phyloP scores from a whole-genome alignment of 2,797 vertebrate genomes.

The Bovichtus diacanthus region DNA sequence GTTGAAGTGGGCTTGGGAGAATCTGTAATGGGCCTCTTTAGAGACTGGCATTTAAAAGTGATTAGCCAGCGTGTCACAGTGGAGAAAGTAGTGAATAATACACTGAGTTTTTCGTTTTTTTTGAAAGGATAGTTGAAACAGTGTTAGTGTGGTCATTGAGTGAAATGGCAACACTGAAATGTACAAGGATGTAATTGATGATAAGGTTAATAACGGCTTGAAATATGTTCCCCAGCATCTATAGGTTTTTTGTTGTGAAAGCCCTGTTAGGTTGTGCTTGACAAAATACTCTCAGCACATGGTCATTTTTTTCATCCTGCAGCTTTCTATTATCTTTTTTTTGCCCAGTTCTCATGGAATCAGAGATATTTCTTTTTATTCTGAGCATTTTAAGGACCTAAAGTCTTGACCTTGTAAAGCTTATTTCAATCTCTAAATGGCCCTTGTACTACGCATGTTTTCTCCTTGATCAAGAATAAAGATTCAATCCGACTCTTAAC shows the following conservation, averaged over 20 bases:
- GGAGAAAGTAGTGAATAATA: background rate
- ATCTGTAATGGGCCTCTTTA: background rate
- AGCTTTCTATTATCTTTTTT: background rate
- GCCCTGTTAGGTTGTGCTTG: background rate
- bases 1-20: background rate
- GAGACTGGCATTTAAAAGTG: background rate
- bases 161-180: background rate
- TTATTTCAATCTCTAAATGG: background rate
- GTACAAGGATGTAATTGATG: background rate
- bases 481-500: background rate
- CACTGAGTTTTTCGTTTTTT: background rate
- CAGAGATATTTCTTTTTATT: too few species aligned
- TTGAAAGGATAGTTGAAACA: background rate
- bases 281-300: background rate
- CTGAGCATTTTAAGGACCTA: too few species aligned
- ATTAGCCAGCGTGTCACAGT: background rate
- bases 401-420: background rate
- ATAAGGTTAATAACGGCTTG: background rate
- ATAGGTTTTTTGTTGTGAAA: background rate
- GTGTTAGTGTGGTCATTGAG: background rate
- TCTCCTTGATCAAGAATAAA: background rate
- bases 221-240: background rate
- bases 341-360: too few species aligned
- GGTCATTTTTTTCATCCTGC: background rate
- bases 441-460: background rate